Base-by-base conservation (phyloP, 2,888 invertebrate genomes). In the Leucoptera coffeella region DNA sequence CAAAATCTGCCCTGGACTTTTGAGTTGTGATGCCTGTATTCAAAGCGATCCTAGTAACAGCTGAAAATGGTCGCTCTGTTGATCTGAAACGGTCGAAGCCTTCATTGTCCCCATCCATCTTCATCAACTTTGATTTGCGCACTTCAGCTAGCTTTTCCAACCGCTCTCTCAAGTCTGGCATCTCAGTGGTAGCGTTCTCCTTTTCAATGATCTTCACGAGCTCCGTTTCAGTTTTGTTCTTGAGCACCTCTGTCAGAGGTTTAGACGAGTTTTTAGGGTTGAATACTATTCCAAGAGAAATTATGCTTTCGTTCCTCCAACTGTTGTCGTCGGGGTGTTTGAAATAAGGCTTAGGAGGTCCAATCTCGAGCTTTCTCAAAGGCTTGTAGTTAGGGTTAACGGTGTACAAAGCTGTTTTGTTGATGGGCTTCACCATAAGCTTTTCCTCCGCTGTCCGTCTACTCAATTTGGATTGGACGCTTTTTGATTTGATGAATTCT, bases 271-370 rank as follows among this genome's bases (percentile, higher is more conserved):
- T 64, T 32, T 61, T 65, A 0, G 62, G 55, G 35, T 67, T 67
- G 31, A 65, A 67, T 10, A 67, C 65, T n/a, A 69, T 67, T 14
- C 69, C 69, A 19, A 64, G 31, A 4, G 61, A 64, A 34, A 58
- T 67, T 22, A 69, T 52, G 32, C 69, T 67, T 42, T 67, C 64
- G 32, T 67, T 69, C 40, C 69, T 51, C 69, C 69, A 69, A 32
- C 62, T 65, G 30, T 65, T 65, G 31, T 69, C 69, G 28, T 69
- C 67, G 1, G 67, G 69, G 29, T 69, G 51, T 37, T 65, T 41
- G 11, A 58, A 37, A 28, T 56, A 55, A 3, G 42, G 45, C 32
- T 61, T 65, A 2, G 50, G 42, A 4, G 58, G 50, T 34, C 54
- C 54, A 2, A 65, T 49, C 25, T 65, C 65, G 19, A 67, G 45